These are phyloP conservation scores for Trissoscelio sp. DNA, from an alignment of 2,888 invertebrate species.

Conservation along the genomic window DNA sequence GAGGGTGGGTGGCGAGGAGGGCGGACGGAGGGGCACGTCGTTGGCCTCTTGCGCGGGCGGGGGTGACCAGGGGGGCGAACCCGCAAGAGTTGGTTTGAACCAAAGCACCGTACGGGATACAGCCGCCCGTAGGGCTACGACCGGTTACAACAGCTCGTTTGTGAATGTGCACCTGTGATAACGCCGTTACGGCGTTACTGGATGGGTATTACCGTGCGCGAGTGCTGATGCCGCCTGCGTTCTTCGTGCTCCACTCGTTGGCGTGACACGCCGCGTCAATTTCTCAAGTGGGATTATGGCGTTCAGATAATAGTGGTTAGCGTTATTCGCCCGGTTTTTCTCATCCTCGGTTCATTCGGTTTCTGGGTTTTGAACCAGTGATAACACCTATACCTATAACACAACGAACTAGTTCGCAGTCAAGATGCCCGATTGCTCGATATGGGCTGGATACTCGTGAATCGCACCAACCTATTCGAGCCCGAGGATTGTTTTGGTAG, in stretches of 20 bases:
- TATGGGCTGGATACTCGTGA: conserved; percentile 57
- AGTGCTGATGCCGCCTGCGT: conserved; percentile 46
- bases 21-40: conserved; percentile 30
- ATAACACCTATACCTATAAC: conserved; percentile 32
- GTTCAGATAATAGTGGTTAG: conserved; percentile 58
- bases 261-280: conserved; percentile 46
- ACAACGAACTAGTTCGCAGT: conserved; percentile 45
- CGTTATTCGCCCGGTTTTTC: neutral
- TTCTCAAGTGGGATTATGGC: conserved; percentile 56
- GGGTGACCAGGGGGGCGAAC: conserved; percentile 1
- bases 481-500: conserved; percentile 23
- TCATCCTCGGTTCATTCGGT: neutral
- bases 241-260: conserved; percentile 17
- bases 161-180: conserved; percentile 66
- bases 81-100: too few species aligned
- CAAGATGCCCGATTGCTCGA: conserved; percentile 57
- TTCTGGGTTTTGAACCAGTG: too few species aligned
- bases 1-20: too few species aligned
- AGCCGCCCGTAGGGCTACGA: too few species aligned
- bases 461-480: conserved; percentile 10
- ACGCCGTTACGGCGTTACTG: conserved; percentile 40
- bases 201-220: conserved; percentile 52
- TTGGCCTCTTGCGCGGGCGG: conserved; percentile 37
- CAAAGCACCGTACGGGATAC: too few species aligned
- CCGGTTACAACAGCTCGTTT: conserved; percentile 40